Evolutionary conservation across 2,113 vertebrate genomes (phyloP), one percentile per base, ranked within the genome.

Genomic region (Nothocercus julius): DNA sequence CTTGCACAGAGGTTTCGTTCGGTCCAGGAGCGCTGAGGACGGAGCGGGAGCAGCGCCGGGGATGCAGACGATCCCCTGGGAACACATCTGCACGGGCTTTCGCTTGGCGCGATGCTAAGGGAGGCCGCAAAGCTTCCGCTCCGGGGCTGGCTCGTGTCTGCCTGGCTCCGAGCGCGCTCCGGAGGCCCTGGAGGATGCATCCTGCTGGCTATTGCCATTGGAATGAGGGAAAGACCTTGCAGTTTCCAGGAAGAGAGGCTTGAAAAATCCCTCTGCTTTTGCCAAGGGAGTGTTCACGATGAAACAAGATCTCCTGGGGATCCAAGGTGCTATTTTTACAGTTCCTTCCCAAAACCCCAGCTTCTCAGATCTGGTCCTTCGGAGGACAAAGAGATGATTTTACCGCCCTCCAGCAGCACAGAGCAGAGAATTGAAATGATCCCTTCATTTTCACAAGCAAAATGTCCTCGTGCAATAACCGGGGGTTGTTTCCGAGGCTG

Each of bases 191-290:
- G 2, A 72, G 84, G 92, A 79, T 18, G 3, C 5, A 3, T 5
- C 59, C 84, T 66, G 67, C 74, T 56, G 70, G 69, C 75, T 67
- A 2, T 4, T 2, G 61, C 34, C 25, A 4, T 4, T 28, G 49
- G 72, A 40, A n/a, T 8, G 13, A 63, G 67, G 70, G 67, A 8
- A 89, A 59, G 58, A 66, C 5, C 85, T 19, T 47, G 1, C 11
- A 17, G 34, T 44, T 36, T 80, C 84, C 89, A 75, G 68, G 47
- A 88, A 38, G 28, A 6, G 0, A 0, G 0, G 22, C 6, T 49
- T 24, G 24, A 2, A 0, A 74, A 21, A 8, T 0, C 13, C 40
- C 54, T 72, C 18, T 3, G 0, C 0, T 0, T 2, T 32, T 67
- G 64, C 82, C 82, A 3, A 14, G 34, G 67, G 27, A 44, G 13